These are phyloP conservation scores for Nymphalis c-album DNA, from an alignment of 2,888 invertebrate genomes.

Conservation along the genomic window DNA sequence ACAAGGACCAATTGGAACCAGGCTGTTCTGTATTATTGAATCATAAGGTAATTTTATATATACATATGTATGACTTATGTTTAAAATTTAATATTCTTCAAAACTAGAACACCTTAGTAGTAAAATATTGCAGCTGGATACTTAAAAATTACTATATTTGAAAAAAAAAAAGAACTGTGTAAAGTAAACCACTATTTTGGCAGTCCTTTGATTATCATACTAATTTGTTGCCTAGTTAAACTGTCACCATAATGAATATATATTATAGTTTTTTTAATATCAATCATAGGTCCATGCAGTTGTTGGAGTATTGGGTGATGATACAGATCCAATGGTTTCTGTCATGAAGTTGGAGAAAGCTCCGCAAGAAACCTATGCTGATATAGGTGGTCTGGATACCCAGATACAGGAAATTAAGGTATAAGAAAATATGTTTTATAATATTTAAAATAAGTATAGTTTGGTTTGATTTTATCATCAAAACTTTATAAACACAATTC, in stretches of 20 bases:
- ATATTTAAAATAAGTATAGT: too few species aligned
- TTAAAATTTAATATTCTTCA: too few species aligned
- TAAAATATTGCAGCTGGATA: too few species aligned
- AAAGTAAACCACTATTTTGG: too few species aligned
- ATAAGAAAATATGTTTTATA: constrained; percentile 7
- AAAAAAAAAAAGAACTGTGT: too few species aligned
- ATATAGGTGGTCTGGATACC: constrained; percentile 97
- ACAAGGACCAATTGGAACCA: constrained; percentile 99
- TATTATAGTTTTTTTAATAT: constrained; percentile 3
- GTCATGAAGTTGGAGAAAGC: constrained; percentile 99
- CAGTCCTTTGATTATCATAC: too few species aligned
- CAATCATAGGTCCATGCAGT: constrained; percentile 93
- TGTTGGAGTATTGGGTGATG: constrained; percentile 99
- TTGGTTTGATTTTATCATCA: too few species aligned
- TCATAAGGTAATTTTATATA: constrained; percentile 87
- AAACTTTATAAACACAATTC: too few species aligned
- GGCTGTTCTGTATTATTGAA: constrained; percentile 99
- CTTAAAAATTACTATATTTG: too few species aligned
- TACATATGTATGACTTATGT: too few species aligned
- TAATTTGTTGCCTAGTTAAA: background rate
- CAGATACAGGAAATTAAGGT: constrained; percentile 90
- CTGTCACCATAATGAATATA: background rate
- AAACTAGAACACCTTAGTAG: too few species aligned
- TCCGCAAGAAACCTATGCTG: constrained; percentile 99
- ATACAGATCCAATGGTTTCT: constrained; percentile 99